A percentile compares a stretch with the other conserved stretches of the same genome.
These are phyloP conservation scores for Drosophila truncata DNA, from an alignment of 1,140 invertebrate species.

Conservation along the genomic window DNA sequence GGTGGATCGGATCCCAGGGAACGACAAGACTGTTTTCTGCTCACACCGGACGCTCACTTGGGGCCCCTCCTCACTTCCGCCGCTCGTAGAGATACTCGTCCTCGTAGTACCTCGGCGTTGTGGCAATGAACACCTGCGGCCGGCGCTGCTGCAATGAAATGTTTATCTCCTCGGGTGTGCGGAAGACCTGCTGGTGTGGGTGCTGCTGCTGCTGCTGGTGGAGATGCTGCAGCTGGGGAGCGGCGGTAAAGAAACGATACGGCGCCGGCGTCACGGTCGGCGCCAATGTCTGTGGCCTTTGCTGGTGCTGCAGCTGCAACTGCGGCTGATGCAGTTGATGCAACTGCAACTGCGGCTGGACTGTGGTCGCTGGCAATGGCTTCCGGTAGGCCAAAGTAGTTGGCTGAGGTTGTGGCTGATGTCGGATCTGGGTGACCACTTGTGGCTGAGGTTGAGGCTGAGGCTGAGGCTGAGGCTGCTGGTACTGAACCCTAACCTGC, in stretches of 20 bases:
- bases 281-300: slow-evolving; percentile 66
- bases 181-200: slow-evolving; percentile 89
- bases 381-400: slow-evolving; percentile 77
- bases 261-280: slow-evolving; percentile 82
- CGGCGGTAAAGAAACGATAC: slow-evolving; percentile 79
- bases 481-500: slow-evolving; percentile 76
- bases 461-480: slow-evolving; percentile 63
- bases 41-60: slow-evolving; percentile 16
- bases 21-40: slow-evolving; percentile 76
- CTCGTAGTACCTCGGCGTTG: slow-evolving; percentile 83
- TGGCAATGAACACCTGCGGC: slow-evolving; percentile 86
- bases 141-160: slow-evolving; percentile 92
- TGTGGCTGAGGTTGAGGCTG: slow-evolving; percentile 50
- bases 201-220: slow-evolving; percentile 85
- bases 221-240: slow-evolving; percentile 79
- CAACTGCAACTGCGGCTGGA: slow-evolving; percentile 77
- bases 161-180: slow-evolving; percentile 93
- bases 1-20: slow-evolving; percentile 54
- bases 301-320: slow-evolving; percentile 65
- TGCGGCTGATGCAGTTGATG: slow-evolving; percentile 62
- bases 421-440: slow-evolving; percentile 69
- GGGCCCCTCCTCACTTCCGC: slow-evolving; percentile 71
- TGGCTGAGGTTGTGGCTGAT: slow-evolving; percentile 70
- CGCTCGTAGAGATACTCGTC: slow-evolving; percentile 85
- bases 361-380: slow-evolving; percentile 71